These are phyloP conservation scores for Rhinatrema bivittatum DNA, from an alignment of 2,797 vertebrate genomes.

Conservation along the genomic window DNA sequence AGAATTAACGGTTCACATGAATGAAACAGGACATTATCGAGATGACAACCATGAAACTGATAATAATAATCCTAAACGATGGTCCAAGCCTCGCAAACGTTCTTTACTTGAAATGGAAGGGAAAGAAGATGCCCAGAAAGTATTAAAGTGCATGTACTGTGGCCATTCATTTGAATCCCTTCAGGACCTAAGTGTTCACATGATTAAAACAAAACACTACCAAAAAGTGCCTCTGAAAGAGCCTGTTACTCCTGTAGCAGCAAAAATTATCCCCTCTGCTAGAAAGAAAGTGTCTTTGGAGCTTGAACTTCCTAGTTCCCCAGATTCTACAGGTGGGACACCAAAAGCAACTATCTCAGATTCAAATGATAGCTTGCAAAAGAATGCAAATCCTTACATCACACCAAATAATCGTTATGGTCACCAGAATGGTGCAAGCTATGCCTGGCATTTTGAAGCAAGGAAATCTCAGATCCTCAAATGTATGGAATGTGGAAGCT, in stretches of 20 bases:
- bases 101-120: constrained; percentile 97
- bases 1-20: constrained; percentile 97
- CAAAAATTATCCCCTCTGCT: constrained; percentile 87
- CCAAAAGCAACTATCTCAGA: constrained; percentile 64
- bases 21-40: constrained; percentile 93
- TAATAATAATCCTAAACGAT: constrained; percentile 84
- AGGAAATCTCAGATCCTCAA: constrained; percentile 97
- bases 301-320: constrained; percentile 89
- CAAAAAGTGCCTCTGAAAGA: constrained; percentile 99
- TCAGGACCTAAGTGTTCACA: constrained; percentile 96
- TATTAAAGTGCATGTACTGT: constrained; percentile 98
- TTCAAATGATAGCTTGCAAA: constrained; percentile 74
- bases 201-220: constrained; percentile 99
- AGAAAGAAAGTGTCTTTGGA: constrained; percentile 88
- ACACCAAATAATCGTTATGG: constrained; percentile 96
- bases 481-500: constrained; percentile 98
- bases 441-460: constrained; percentile 97
- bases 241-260: constrained; percentile 89
- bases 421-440: constrained; percentile 97
- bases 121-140: constrained; percentile 97
- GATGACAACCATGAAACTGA: constrained; percentile 97
- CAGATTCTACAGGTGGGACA: constrained; percentile 86
- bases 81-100: constrained; percentile 97
- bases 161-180: constrained; percentile 98
- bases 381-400: constrained; percentile 88